Percentiles rank a stretch among this genome's conserved stretches.
These are phyloP conservation scores for Choloepus hoffmanni DNA, from an alignment of 2,113 vertebrate genomes.

Conservation along the genomic window DNA sequence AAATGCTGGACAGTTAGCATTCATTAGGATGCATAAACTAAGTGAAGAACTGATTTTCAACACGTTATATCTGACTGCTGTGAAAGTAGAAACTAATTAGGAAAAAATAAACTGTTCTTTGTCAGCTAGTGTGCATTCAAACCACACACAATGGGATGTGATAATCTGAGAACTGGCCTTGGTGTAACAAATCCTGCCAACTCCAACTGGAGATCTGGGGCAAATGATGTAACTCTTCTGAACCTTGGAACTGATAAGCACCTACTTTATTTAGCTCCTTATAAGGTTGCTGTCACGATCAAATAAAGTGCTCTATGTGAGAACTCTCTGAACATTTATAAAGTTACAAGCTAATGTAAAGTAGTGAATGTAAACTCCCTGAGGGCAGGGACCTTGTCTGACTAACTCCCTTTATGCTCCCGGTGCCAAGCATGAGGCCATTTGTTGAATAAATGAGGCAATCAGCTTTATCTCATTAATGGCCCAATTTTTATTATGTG, in stretches of 20 bases:
- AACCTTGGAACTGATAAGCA: background rate
- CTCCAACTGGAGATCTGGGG: background rate
- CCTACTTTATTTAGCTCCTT: background rate
- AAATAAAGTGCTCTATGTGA: background rate
- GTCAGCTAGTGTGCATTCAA: background rate
- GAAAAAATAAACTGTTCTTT: constrained; percentile 7
- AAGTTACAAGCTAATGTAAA: background rate
- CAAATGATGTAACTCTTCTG: background rate
- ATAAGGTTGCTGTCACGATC: background rate
- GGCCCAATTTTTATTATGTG: background rate
- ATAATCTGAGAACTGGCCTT: background rate
- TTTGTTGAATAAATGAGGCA: background rate
- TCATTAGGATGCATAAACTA: background rate
- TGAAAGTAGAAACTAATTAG: constrained; percentile 2
- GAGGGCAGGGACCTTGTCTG: background rate
- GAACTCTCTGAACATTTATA: background rate
- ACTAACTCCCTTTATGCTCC: background rate
- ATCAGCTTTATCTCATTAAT: background rate
- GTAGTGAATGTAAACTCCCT: background rate
- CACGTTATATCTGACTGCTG: background rate
- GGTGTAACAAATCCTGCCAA: background rate
- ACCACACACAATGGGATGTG: background rate
- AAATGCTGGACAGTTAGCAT: background rate
- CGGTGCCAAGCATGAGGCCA: background rate
- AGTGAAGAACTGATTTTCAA: constrained; percentile 48